Base-by-base conservation (phyloP, 1,140 invertebrate species). In the Drosophila rhopaloa region DNA sequence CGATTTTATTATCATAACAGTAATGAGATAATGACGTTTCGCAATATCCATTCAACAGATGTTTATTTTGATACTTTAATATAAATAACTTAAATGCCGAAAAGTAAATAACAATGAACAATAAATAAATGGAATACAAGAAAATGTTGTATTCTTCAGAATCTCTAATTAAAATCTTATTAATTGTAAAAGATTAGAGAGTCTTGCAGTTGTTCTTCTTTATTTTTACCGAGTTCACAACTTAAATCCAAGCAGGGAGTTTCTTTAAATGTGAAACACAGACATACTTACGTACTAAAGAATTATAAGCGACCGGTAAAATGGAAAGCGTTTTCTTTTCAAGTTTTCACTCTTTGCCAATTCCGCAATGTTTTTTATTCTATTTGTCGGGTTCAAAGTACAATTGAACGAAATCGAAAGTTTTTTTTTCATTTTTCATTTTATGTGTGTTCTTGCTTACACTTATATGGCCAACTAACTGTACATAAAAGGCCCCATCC, bases 321-420 rank as follows among this genome's bases (percentile, higher is more conserved):
- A 65, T 53, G 50, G 55, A 68, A 70, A 68, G 57, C 57, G 63
- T 53, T 75, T 80, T 61, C 61, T 58, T 65, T 81, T 73, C 60
- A 65, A 79, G 58, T 75, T 86, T 86, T 86, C 62, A 88, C 62
- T 86, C 78, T 79, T 86, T 61, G 46, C 51, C 67, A 71, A 66
- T 72, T 76, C 72, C 79, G 71, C 75, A 86, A 51, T 81, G 70
- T 83, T 88, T 83, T 89, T 88, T 77, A 79, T 82, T 79, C 60
- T 80, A 89, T 80, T 79, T 70, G 80, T 56, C 70, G 79, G 82
- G 84, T 86, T 86, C 71, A 86, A 88, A 89, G 72, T 80, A 78
- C 83, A 89, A 89, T 84, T 89, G 84, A 88, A 77, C 51, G 83
- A 88, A 89, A 88, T 84, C 76, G 83, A 88, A 89, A 88, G 83